These are phyloP conservation scores for Rallus limicola DNA, from an alignment of 2,113 vertebrate species.

Conservation along the genomic window DNA sequence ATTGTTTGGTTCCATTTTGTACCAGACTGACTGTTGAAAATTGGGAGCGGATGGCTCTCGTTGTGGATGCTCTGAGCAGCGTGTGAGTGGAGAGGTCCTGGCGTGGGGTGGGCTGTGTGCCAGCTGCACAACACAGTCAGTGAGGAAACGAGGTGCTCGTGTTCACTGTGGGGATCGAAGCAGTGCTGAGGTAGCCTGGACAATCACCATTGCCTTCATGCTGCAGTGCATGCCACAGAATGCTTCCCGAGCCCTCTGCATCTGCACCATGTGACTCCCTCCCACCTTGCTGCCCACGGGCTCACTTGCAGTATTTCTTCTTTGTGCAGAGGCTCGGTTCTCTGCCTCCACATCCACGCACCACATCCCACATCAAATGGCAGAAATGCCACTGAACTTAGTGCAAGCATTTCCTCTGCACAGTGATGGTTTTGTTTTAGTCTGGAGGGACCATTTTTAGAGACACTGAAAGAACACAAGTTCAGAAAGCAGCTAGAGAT, in stretches of 20 bases:
- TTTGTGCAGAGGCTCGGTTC: background rate
- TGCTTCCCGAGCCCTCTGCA: background rate
- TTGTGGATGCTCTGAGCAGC: background rate
- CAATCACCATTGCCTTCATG: background rate
- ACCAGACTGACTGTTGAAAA: background rate
- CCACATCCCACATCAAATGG: background rate
- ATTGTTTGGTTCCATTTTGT: background rate
- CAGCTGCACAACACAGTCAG: rapidly evolving
- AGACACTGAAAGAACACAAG: background rate
- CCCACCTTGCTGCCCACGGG: background rate
- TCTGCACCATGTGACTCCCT: background rate
- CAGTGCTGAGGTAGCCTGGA: background rate
- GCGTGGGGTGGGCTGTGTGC: background rate
- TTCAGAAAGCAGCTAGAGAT: background rate
- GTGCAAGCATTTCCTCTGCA: background rate
- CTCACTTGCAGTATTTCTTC: background rate
- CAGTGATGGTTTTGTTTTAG: background rate
- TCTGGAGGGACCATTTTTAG: background rate
- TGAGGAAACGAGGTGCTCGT: background rate
- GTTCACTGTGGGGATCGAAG: background rate
- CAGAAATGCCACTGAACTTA: background rate
- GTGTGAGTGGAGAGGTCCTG: background rate
- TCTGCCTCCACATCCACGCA: no score
- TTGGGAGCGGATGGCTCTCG: background rate
- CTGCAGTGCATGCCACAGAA: background rate